A percentile compares a stretch with the other conserved stretches of the same genome.
Conservation (phyloP, 2,797 vertebrate genomes). For the Hydrocynus forskahlii region DNA sequence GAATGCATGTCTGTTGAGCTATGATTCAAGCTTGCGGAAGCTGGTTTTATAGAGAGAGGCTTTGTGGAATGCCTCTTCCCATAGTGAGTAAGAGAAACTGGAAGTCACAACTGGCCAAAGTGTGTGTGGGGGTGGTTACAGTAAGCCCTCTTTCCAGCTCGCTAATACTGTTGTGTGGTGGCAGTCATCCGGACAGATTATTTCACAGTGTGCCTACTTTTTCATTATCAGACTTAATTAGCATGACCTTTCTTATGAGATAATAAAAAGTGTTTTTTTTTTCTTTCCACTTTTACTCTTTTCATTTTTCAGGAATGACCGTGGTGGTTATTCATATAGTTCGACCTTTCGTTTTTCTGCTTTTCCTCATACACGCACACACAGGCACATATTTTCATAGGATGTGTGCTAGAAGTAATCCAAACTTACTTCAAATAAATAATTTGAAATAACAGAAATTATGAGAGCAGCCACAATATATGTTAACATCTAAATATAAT, state of each 20-base stretch:
- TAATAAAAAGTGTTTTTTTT: not conserved
- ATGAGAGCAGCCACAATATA: no score
- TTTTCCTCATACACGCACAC: not conserved
- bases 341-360: not conserved
- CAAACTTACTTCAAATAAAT: no score
- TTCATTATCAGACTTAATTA: constrained; percentile 10
- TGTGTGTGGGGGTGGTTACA: constrained; percentile 23
- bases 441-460: no score
- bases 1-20: constrained; percentile 57
- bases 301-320: no score
- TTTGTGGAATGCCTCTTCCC: constrained; percentile 56
- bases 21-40: constrained; percentile 61
- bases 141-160: constrained; percentile 40
- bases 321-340: not conserved
- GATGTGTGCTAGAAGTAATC: no score
- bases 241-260: not conserved
- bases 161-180: constrained; percentile 45
- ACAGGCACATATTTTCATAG: no score
- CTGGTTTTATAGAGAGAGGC: constrained; percentile 46
- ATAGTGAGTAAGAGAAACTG: constrained; percentile 24
- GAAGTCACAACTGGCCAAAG: constrained; percentile 21
- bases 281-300: not conserved
- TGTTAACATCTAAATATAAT: no score
- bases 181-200: constrained; percentile 44
- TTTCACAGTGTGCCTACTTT: not conserved